phyloP scores from a whole-genome alignment of 2,113 vertebrate species.

The Rhea pennata region DNA sequence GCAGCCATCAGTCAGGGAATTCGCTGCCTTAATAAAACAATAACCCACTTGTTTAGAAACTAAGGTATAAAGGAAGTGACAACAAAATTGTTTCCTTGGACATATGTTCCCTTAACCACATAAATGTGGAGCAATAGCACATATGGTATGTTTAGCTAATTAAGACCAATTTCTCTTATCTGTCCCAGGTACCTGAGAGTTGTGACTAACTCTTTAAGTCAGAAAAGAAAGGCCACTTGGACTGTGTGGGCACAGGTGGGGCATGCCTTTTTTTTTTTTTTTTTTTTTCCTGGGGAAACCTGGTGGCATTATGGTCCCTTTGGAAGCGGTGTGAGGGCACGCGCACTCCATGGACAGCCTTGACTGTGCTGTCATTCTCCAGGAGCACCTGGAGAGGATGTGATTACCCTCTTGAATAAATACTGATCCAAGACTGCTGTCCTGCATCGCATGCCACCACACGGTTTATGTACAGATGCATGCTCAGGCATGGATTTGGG shows the following conservation, averaged over 20 bases:
- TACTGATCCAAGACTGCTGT: background rate
- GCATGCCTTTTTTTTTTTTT: background rate
- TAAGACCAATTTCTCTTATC: slow-evolving; percentile 30
- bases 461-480: rapidly evolving
- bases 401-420: rapidly evolving
- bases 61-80: background rate
- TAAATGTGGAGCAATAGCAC: slow-evolving; percentile 16
- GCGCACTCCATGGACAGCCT: background rate
- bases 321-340: background rate
- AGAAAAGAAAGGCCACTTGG: background rate
- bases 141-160: slow-evolving; percentile 17
- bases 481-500: background rate
- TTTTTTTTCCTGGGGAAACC: no score
- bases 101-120: slow-evolving; percentile 47
- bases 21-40: slow-evolving; percentile 56
- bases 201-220: background rate
- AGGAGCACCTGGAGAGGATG: background rate
- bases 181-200: background rate
- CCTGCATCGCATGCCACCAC: background rate
- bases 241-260: background rate
- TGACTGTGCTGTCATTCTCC: background rate
- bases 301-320: background rate
- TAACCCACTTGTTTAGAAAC: slow-evolving; percentile 46
- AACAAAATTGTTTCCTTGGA: slow-evolving; percentile 59
- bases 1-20: slow-evolving; percentile 59